phyloP scores from a whole-genome alignment of 2,113 vertebrate species.

The Odontesthes bonariensis region DNA sequence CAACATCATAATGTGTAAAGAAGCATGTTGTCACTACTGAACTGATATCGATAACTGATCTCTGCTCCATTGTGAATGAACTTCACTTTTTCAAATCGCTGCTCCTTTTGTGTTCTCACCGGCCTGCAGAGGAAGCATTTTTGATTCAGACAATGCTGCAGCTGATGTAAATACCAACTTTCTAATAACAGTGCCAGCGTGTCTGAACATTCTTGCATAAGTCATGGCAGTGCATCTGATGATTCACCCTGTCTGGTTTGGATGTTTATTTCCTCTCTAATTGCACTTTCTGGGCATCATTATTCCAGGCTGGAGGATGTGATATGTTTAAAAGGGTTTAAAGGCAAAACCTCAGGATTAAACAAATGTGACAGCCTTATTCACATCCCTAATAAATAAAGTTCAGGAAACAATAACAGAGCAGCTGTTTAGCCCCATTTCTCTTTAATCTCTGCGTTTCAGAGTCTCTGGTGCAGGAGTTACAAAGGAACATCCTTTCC shows the following conservation, averaged over 20 bases:
- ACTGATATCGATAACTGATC: background rate
- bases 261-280: conserved; percentile 40
- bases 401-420: background rate
- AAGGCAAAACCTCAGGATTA: conserved; percentile 23
- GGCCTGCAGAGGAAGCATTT: conserved; percentile 20
- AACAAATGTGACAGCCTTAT: background rate
- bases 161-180: conserved; percentile 46
- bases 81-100: background rate
- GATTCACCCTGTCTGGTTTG: conserved; percentile 62
- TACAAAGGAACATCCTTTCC: too few relatives aligned
- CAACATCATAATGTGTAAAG: background rate
- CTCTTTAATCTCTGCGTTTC: background rate
- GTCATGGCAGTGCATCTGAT: conserved; percentile 56
- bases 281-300: conserved; percentile 12
- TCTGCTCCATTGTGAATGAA: background rate
- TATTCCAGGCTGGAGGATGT: conserved; percentile 35
- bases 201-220: conserved; percentile 64
- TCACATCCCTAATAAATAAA: conserved; percentile 2
- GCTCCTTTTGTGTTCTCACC: background rate
- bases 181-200: conserved; percentile 58
- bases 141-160: conserved; percentile 35
- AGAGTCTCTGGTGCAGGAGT: background rate
- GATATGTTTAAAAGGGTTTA: conserved; percentile 42
- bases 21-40: background rate
- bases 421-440: background rate